Conservation (phyloP, 2,797 vertebrate species). For the Neopelma chrysocephalum region DNA sequence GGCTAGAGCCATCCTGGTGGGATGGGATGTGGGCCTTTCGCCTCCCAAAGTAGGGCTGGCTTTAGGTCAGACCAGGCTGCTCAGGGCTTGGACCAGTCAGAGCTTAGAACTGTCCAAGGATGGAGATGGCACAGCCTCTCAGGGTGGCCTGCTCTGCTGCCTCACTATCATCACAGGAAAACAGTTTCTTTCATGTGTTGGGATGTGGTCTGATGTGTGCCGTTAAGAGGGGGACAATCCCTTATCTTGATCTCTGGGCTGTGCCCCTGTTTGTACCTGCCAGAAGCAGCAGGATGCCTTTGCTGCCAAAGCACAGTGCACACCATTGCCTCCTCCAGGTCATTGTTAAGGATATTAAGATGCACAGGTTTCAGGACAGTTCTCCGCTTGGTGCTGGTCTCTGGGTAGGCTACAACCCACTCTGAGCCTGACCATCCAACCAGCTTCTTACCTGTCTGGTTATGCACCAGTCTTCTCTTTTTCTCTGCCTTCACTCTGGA, state of each 20-base stretch:
- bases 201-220: not conserved
- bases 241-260: not conserved
- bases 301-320: not conserved
- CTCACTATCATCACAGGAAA: rapidly evolving
- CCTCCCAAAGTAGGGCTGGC: not conserved
- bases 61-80: not conserved
- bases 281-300: not conserved
- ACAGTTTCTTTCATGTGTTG: not conserved
- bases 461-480: not conserved
- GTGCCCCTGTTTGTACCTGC: rapidly evolving
- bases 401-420: not conserved
- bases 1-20: not conserved
- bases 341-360: not conserved
- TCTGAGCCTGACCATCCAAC: not conserved
- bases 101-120: not conserved
- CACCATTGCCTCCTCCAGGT: not conserved
- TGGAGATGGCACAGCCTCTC: not conserved
- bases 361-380: not conserved
- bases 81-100: not conserved
- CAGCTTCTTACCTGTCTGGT: not conserved
- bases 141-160: rapidly evolving
- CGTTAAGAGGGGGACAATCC: not conserved
- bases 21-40: not conserved
- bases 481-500: not conserved
- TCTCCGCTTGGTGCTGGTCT: not conserved